These are phyloP conservation scores for Myiozetetes cayanensis DNA, from an alignment of 2,113 vertebrate genomes.

Conservation along the genomic window DNA sequence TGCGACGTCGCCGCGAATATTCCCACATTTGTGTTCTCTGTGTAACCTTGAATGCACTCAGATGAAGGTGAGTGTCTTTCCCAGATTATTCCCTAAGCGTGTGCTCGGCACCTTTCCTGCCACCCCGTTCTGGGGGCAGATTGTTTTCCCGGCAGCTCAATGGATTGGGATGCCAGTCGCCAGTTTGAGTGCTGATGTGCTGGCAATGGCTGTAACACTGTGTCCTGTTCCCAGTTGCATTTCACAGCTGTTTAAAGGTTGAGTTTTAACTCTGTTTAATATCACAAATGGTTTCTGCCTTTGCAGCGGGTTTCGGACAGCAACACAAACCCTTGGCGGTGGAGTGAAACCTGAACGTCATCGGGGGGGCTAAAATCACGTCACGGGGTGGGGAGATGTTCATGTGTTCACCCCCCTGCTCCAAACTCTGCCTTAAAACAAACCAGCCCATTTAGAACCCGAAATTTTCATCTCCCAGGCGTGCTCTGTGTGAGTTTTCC, in stretches of 20 bases:
- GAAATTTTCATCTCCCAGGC: neutral
- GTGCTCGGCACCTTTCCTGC: slow-evolving; percentile 1
- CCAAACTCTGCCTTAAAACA: neutral
- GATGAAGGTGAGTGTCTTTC: slow-evolving; percentile 92
- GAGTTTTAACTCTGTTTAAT: no score
- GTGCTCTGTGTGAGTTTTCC: neutral
- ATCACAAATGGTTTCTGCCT: accelerated
- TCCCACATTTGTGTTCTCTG: slow-evolving; percentile 96
- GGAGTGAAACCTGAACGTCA: accelerated
- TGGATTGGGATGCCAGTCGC: neutral
- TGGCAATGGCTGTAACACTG: neutral
- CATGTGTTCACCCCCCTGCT: neutral
- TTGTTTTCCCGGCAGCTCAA: accelerated
- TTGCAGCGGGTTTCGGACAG: neutral
- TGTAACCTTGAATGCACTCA: slow-evolving; percentile 92
- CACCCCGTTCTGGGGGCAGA: neutral
- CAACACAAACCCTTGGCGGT: neutral
- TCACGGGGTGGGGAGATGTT: neutral
- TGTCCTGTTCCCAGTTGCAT: neutral
- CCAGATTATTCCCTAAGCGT: slow-evolving; percentile 61
- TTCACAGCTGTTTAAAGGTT: accelerated
- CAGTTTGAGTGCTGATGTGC: neutral
- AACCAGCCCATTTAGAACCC: neutral
- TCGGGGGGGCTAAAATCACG: accelerated
- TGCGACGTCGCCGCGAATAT: slow-evolving; percentile 86